Percentiles rank a stretch among this genome's conserved stretches.
These are phyloP conservation scores for Andrena cerasifolii DNA, from an alignment of 1,140 invertebrate species.

Conservation along the genomic window DNA sequence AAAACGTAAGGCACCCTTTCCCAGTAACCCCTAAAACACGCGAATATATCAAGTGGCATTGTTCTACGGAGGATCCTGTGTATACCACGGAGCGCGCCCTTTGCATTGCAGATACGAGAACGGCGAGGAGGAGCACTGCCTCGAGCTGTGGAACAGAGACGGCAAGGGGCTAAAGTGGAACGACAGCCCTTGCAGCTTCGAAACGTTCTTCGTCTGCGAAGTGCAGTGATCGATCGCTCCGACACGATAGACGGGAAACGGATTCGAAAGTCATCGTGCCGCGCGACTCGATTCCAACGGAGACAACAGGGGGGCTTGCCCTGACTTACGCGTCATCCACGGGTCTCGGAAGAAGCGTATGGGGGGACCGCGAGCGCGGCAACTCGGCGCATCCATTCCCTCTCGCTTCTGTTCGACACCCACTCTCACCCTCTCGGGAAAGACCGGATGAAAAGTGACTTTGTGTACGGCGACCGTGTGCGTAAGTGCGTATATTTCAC, in stretches of 20 bases:
- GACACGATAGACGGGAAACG: slow-evolving; percentile 4
- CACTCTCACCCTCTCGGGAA: not conserved
- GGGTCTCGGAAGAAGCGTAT: too few species aligned
- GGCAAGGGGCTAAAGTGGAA: slow-evolving; percentile 96
- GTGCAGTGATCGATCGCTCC: slow-evolving; percentile 83
- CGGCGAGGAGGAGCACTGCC: slow-evolving; percentile 94
- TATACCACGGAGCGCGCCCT: not conserved
- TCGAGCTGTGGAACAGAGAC: slow-evolving; percentile 95
- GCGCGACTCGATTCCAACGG: slow-evolving; percentile 17
- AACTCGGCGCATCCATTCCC: slow-evolving; percentile 26
- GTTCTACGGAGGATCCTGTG: too few species aligned
- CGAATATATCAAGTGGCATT: too few species aligned
- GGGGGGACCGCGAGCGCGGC: not conserved
- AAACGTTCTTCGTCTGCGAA: slow-evolving; percentile 96
- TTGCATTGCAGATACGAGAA: slow-evolving; percentile 88
- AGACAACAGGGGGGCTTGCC: not conserved
- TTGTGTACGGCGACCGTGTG: too few species aligned
- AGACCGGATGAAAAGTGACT: slow-evolving; percentile 32
- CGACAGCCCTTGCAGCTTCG: slow-evolving; percentile 95
- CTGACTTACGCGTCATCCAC: slow-evolving; percentile 31
- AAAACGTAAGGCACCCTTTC: too few species aligned
- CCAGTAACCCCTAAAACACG: too few species aligned
- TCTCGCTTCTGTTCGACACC: slow-evolving; percentile 30
- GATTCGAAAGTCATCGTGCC: slow-evolving; percentile 35
- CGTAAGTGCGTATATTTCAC: not conserved